phyloP scores from a whole-genome alignment of 2,113 vertebrate species.

The Cettia cetti region DNA sequence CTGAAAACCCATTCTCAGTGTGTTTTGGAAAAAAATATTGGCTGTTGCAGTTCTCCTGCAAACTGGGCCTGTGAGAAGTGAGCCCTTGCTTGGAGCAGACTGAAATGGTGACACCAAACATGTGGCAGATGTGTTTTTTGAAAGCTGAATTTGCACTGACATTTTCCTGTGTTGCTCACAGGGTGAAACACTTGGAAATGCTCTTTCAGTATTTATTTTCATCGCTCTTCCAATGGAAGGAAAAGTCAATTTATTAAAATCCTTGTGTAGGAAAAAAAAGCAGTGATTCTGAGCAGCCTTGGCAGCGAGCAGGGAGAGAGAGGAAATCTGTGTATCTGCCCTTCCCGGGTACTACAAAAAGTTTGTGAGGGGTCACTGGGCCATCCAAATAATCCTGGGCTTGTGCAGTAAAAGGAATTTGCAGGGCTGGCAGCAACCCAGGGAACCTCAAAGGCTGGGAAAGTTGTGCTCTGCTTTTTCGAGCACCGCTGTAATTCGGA shows the following conservation, averaged over 20 bases:
- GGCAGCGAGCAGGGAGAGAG: neutral
- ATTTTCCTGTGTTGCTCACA: fast-evolving
- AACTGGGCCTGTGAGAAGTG: neutral
- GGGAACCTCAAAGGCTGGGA: slow-evolving; percentile 49
- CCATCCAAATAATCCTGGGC: neutral
- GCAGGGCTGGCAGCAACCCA: slow-evolving; percentile 24
- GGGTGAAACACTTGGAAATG: neutral
- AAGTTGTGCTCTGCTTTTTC: slow-evolving; percentile 37
- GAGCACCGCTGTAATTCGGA: slow-evolving; percentile 44
- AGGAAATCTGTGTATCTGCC: slow-evolving; percentile 33
- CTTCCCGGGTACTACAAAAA: neutral
- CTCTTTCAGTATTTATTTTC: neutral
- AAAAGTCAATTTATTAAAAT: neutral
- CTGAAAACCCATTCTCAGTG: neutral
- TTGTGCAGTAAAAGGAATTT: slow-evolving; percentile 30
- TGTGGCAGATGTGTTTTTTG: neutral
- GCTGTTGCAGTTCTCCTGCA: neutral
- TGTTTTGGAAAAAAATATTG: neutral
- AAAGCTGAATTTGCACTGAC: neutral
- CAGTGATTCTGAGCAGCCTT: slow-evolving; percentile 4
- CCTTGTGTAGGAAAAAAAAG: neutral
- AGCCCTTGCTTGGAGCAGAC: neutral
- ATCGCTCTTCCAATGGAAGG: neutral
- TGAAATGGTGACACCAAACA: neutral
- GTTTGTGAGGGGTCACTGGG: slow-evolving; percentile 39